Conservation (phyloP, 1,140 invertebrate genomes). For the Rhopalosiphum maidis region DNA sequence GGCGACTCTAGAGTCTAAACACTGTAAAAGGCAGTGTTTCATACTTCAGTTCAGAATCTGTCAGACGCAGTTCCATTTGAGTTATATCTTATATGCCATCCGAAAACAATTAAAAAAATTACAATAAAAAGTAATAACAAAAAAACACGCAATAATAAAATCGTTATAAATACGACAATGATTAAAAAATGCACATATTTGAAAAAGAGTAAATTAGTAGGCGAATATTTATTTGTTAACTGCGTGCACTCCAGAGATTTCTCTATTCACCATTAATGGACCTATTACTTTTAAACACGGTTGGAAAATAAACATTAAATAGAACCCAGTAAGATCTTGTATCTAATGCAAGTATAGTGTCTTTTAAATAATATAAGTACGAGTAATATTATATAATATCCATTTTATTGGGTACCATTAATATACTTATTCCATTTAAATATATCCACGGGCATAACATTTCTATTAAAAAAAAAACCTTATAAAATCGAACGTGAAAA, state of each 20-base stretch:
- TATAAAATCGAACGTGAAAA: not conserved
- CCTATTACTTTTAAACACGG: not conserved
- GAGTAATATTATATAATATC: not conserved
- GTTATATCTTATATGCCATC: not conserved
- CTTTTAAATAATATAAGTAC: not conserved
- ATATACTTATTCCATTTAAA: not conserved
- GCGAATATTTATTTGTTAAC: not conserved
- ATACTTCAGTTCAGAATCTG: not conserved
- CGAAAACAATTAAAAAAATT: not conserved
- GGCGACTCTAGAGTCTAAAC: not conserved
- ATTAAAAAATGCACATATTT: not conserved
- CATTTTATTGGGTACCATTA: not conserved
- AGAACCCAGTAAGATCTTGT: not conserved
- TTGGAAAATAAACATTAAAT: slow-evolving; percentile 3
- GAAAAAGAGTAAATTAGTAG: not conserved
- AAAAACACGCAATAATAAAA: not conserved
- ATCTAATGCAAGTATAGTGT: not conserved
- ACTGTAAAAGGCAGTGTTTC: not conserved
- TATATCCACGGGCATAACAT: not conserved
- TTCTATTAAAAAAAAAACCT: not conserved
- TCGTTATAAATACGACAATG: not conserved
- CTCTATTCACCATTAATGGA: not conserved
- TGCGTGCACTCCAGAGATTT: not conserved
- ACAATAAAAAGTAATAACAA: not conserved
- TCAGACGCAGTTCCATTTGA: not conserved